These are phyloP conservation scores for Aquatica leii DNA, from an alignment of 2,888 invertebrate genomes.

Conservation along the genomic window DNA sequence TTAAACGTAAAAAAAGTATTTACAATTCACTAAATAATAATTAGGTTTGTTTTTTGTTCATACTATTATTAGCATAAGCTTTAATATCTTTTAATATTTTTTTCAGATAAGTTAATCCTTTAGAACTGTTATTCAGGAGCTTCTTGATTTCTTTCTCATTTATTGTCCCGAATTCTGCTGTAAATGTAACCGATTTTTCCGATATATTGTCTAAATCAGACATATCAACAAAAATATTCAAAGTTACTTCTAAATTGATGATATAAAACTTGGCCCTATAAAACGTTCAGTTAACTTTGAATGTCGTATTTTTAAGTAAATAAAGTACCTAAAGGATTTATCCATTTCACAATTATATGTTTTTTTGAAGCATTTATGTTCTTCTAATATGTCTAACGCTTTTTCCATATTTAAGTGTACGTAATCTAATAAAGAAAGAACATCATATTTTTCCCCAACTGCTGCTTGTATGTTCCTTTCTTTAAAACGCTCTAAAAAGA, in stretches of 20 bases:
- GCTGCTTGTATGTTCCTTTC: slow-evolving; percentile 26
- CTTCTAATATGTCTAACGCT: slow-evolving; percentile 26
- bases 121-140: not conserved
- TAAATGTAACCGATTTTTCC: slow-evolving; percentile 21
- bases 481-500: slow-evolving; percentile 26
- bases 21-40: too few relatives aligned
- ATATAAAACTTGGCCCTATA: slow-evolving; percentile 26
- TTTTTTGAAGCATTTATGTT: slow-evolving; percentile 18
- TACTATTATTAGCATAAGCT: not conserved
- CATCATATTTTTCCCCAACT: slow-evolving; percentile 34
- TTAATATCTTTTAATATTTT: not conserved
- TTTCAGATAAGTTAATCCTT: not conserved
- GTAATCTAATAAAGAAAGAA: slow-evolving; percentile 41
- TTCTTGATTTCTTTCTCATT: slow-evolving; percentile 26
- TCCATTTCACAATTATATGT: slow-evolving; percentile 31
- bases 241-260: slow-evolving; percentile 10
- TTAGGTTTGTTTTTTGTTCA: too few relatives aligned
- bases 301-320: too few relatives aligned
- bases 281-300: too few relatives aligned
- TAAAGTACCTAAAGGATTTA: slow-evolving; percentile 27
- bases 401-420: slow-evolving; percentile 34
- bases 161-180: slow-evolving; percentile 19
- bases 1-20: too few relatives aligned
- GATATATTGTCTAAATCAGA: slow-evolving; percentile 30
- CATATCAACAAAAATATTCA: slow-evolving; percentile 30